These are phyloP conservation scores for Bilobella aurantiaca DNA, from an alignment of 1,140 invertebrate genomes.

Conservation along the genomic window DNA sequence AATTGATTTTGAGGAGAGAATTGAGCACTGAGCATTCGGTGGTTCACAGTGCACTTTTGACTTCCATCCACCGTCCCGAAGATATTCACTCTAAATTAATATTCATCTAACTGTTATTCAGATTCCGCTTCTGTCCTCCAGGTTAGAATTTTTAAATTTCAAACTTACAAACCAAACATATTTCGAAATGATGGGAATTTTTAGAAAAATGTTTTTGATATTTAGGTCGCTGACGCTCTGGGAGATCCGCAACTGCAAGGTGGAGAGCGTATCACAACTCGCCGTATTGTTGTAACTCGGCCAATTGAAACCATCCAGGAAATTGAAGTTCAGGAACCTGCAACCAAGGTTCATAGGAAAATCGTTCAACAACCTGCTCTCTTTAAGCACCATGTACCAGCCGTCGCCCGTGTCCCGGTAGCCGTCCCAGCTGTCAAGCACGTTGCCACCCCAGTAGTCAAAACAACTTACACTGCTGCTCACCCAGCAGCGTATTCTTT, in stretches of 20 bases:
- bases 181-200: too few relatives aligned
- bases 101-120: neutral
- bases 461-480: conserved; percentile 17
- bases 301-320: conserved; percentile 53
- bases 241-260: conserved; percentile 33
- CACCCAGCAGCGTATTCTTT: conserved; percentile 7
- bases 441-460: conserved; percentile 28
- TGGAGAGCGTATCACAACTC: conserved; percentile 49
- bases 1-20: conserved; percentile 13
- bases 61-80: conserved; percentile 21
- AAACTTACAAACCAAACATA: neutral
- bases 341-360: conserved; percentile 45
- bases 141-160: neutral
- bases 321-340: conserved; percentile 48
- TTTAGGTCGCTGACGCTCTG: conserved; percentile 29
- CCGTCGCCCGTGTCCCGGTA: conserved; percentile 30
- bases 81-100: conserved; percentile 18
- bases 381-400: conserved; percentile 40
- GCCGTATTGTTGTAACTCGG: conserved; percentile 51
- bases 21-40: conserved; percentile 22
- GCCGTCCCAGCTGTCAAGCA: conserved; percentile 31
- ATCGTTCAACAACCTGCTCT: conserved; percentile 44
- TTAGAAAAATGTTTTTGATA: neutral
- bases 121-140: conserved; percentile 34
- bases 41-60: conserved; percentile 7